Evolutionary conservation across 2,113 vertebrate species (phyloP), one percentile per base, ranked within the genome.

Genomic region (Dasyornis broadbenti): DNA sequence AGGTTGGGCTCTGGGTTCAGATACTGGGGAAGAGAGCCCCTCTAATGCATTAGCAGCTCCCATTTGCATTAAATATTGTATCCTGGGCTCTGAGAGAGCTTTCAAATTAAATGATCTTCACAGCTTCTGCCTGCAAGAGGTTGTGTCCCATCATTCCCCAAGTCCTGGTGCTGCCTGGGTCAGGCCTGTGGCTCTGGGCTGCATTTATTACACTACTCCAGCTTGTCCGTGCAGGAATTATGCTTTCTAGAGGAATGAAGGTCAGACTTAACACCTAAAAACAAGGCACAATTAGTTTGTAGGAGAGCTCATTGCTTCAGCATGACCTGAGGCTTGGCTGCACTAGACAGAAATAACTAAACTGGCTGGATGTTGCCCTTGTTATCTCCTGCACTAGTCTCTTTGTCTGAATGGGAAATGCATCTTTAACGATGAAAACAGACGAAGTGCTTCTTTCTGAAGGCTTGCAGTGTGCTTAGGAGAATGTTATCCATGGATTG

Each of bases 401-500:
- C 23, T 70, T 44, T 71, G 37, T 33, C 60, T 1, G 2, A 39
- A 15, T 69, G 54, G 63, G 49, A 76, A 85, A 27, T 63, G 20
- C 26, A 15, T 53, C 27, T 83, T 68, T 54, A 59, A 37, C 2
- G 7, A 50, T 77, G 56, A 44, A 69, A 77, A 49, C 44, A 66
- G 72, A 40, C 13, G 6, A 30, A 17, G 20, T 39, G 28, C 42
- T 22, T 7, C 64, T 77, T 82, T 44, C 35, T 81, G 64, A 44
- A 78, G 75, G 59, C 22, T 72, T 35, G 22, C n/a, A 23, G 40
- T n/a, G n/a, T 54, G 42, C 76, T 83, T 31, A 66, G 63, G 47
- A 71, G 30, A 56, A 3, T 61, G 17, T 81, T 80, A 2, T 33
- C 40, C 0, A 3, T 60, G 27, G 56, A 40, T 2, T 1, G 1